These are phyloP conservation scores for Blera fallax DNA, from an alignment of 2,888 invertebrate species.

Conservation along the genomic window DNA sequence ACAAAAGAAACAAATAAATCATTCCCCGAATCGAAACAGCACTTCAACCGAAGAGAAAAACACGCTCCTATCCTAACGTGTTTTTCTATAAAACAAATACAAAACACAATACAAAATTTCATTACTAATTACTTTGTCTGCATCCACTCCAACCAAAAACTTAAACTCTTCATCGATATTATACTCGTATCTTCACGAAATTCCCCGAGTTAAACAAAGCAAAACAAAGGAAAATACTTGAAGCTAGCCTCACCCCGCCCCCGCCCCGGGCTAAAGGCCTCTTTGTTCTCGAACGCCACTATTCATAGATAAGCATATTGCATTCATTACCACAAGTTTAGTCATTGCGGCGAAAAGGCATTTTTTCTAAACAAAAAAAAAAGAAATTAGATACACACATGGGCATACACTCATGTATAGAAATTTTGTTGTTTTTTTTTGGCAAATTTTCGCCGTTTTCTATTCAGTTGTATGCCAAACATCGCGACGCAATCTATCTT, in stretches of 20 bases:
- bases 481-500: not conserved
- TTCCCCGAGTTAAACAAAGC: slow-evolving; percentile 26
- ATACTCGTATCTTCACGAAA: slow-evolving; percentile 7
- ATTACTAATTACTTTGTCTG: slow-evolving; percentile 20
- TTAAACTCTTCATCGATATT: slow-evolving; percentile 7
- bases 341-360: not conserved
- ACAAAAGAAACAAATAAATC: slow-evolving; percentile 15
- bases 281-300: slow-evolving; percentile 37
- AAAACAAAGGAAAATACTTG: not conserved
- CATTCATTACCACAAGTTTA: slow-evolving; percentile 50
- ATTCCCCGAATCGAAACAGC: not conserved
- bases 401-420: not conserved
- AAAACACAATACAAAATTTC: not conserved
- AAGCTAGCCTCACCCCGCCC: not conserved
- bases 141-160: not conserved
- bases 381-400: not conserved
- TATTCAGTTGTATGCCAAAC: not conserved
- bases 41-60: not conserved
- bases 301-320: slow-evolving; percentile 36
- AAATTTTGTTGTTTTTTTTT: slow-evolving; percentile 21
- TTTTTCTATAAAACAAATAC: not conserved
- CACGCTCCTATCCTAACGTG: not conserved
- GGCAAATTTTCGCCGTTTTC: slow-evolving; percentile 26
- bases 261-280: not conserved
- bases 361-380: too few relatives aligned